These are phyloP conservation scores for Criorhina ranunculi DNA, from an alignment of 2,888 invertebrate genomes.

Conservation along the genomic window DNA sequence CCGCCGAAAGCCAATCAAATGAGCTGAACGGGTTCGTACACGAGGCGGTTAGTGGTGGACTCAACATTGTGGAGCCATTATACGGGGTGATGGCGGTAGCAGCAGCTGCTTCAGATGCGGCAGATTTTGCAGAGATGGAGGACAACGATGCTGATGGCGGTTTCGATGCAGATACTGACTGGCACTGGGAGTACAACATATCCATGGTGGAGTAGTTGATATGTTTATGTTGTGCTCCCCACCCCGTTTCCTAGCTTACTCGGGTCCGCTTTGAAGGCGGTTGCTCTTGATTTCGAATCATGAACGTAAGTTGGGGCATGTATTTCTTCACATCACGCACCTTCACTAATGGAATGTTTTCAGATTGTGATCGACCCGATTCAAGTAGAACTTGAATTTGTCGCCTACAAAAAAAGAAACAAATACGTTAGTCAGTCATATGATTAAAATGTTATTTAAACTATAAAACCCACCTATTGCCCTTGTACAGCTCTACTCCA, in stretches of 20 bases:
- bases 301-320: slow-evolving; percentile 95
- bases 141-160: slow-evolving; percentile 77
- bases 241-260: slow-evolving; percentile 85
- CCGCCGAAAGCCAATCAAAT: slow-evolving; percentile 78
- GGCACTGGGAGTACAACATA: slow-evolving; percentile 84
- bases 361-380: slow-evolving; percentile 90
- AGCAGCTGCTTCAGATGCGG: slow-evolving; percentile 74
- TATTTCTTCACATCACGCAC: slow-evolving; percentile 93
- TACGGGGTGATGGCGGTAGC: slow-evolving; percentile 75
- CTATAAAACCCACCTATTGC: slow-evolving; percentile 89
- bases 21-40: slow-evolving; percentile 77
- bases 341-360: slow-evolving; percentile 91
- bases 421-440: background rate
- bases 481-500: slow-evolving; percentile 91
- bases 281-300: slow-evolving; percentile 86
- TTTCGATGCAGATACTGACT: slow-evolving; percentile 76
- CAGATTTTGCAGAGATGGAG: slow-evolving; percentile 75
- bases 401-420: slow-evolving; percentile 85
- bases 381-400: slow-evolving; percentile 91
- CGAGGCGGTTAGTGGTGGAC: slow-evolving; percentile 81
- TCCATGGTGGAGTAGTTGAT: slow-evolving; percentile 78
- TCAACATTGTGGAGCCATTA: slow-evolving; percentile 82
- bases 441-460: background rate
- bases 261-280: slow-evolving; percentile 84
- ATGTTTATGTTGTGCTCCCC: slow-evolving; percentile 84